Conservation (phyloP, 2,113 vertebrate genomes). For the Alouatta palliata region DNA sequence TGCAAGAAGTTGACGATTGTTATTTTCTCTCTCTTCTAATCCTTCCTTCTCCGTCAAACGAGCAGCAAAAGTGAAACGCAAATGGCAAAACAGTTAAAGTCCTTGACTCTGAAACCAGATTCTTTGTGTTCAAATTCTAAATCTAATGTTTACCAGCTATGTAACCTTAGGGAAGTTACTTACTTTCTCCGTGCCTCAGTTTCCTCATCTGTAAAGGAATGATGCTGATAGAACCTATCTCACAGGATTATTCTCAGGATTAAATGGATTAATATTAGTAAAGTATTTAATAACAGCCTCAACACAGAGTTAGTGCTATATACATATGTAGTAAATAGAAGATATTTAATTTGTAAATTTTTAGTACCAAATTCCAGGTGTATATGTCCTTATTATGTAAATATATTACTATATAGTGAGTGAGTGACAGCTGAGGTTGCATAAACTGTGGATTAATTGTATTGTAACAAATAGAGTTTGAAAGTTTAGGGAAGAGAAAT, state of each 20-base stretch:
- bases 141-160: background rate
- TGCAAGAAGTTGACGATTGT: background rate
- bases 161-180: background rate
- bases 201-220: background rate
- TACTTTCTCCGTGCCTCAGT: slow-evolving; percentile 20
- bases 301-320: background rate
- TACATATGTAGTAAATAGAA: background rate
- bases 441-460: slow-evolving; percentile 24
- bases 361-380: slow-evolving; percentile 4
- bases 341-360: background rate
- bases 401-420: background rate
- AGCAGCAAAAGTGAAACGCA: background rate
- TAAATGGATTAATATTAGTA: background rate
- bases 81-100: background rate
- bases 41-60: background rate
- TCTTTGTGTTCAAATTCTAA: background rate
- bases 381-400: background rate
- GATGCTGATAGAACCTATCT: background rate
- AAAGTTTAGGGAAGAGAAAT: slow-evolving; percentile 28
- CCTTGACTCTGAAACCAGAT: background rate
- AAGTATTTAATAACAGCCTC: slow-evolving; percentile 21
- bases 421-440: slow-evolving; percentile 14
- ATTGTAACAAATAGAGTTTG: background rate
- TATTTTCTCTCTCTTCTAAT: background rate
- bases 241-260: background rate